phyloP scores from a whole-genome alignment of 2,797 vertebrate genomes.

The Falco novaeseelandiae region DNA sequence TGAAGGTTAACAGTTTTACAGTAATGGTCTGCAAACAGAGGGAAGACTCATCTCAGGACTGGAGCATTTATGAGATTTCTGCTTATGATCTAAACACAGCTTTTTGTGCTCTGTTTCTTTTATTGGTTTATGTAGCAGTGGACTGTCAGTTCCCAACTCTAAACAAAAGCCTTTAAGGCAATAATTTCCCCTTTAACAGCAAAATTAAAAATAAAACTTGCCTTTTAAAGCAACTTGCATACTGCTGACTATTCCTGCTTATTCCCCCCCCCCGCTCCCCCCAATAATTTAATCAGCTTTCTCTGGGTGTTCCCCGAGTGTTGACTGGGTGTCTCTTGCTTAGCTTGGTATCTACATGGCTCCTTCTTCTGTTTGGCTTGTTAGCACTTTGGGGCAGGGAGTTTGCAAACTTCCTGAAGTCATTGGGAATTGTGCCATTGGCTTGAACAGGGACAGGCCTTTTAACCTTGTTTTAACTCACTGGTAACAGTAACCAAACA shows the following conservation, averaged over 20 bases:
- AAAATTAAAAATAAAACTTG: background rate
- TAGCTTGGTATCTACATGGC: background rate
- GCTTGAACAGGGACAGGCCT: background rate
- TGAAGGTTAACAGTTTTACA: conserved; percentile 2
- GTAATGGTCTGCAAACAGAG: background rate
- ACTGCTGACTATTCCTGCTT: background rate
- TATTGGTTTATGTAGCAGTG: background rate
- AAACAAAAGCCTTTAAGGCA: background rate
- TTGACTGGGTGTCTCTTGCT: background rate
- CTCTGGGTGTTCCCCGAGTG: background rate
- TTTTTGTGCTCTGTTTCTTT: background rate
- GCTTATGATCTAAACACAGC: background rate
- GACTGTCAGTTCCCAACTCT: background rate
- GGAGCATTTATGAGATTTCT: background rate
- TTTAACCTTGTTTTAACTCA: conserved; percentile 32
- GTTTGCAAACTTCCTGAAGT: conserved; percentile 23
- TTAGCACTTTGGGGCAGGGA: conserved; percentile 1
- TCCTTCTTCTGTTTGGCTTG: conserved; percentile 1
- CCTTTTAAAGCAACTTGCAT: background rate
- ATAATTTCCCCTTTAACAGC: background rate
- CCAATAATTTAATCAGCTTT: background rate
- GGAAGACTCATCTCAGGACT: background rate
- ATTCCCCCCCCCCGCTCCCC: background rate
- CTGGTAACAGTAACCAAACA: conserved; percentile 42
- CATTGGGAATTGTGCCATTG: conserved; percentile 1